Base-by-base conservation (phyloP, 2,113 vertebrate genomes). In the Talpa occidentalis region DNA sequence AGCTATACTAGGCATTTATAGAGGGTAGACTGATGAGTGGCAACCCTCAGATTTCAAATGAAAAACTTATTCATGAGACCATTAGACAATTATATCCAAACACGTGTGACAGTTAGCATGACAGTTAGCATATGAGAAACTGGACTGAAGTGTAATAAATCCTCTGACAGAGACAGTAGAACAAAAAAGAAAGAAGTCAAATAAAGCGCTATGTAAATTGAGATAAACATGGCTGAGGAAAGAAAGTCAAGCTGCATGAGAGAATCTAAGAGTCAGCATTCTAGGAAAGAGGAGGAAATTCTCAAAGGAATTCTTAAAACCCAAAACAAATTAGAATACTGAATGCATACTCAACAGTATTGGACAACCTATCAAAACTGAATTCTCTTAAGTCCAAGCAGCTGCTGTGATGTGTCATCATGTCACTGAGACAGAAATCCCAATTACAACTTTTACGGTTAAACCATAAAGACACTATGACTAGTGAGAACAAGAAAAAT, bases 231-330 rank as follows among this genome's bases (percentile, higher is more conserved):
- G 76, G 49, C 62, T 17, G 32, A 94, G 69, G 78, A 94, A 89
- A 76, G 30, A 21, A 19, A 72, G 10, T 89, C 77, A 86, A 74
- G 52, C 74, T 67, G 10, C 37, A 56, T 24, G 30, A 64, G 24
- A 94, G 60, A 96, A 52, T 60, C 54, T 69, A 32, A 89, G 77
- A 87, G 83, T 95, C 95, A 97, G 93, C 76, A 81, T 85, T 93
- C 60, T 32, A 77, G n/a, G 47, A 12, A 93, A 95, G 82, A 72
- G 24, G 26, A 95, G 90, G 81, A 94, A 82, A 88, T 76, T 86
- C 95, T 96, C 93, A 93, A 90, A 93, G 79, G 89, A 95, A 83
- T 85, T 83, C 76, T 92, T 72, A 79, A 95, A 93, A 86, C 42
- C 32, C 54, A 73, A 89, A 96, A 81, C 76, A 93, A 95, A 93